Evolutionary conservation across 1,140 invertebrate species (phyloP), one percentile per base, ranked within the genome.

Genomic region (Eupeodes corollae): DNA sequence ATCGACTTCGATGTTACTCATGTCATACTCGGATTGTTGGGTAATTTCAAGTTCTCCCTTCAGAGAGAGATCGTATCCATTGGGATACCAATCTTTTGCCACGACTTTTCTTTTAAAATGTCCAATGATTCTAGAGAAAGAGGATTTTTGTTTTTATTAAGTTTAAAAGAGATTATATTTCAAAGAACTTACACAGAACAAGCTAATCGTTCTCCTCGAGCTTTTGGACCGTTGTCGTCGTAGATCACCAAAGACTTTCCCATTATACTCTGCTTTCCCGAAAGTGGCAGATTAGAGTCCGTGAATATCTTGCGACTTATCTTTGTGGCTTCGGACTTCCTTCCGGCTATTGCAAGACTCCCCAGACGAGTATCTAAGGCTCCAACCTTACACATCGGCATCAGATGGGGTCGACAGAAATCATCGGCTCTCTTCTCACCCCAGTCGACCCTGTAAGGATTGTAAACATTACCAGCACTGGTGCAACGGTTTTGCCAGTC

Each of bases 241-340:
- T 89, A 90, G 37, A 96, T 80, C 1, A 94, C 86, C 30, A 98
- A 64, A 14, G 91, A 90, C 59, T 82, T 83, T 13, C 85, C 86
- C 50, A 94, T 59, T 51, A 95, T 79, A 43, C 77, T 79, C 51
- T 79, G 67, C 13, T 75, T 72, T 13, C 92, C 92, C 8, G 78
- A 79, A 3, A 98, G 68, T 6, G 90, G 82, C 15, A 95, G 60
- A 58, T 81, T 71, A 1, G 72, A 70, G 65, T 93, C 91, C 0
- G 86, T 89, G 61, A 86, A 88, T 51, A 92, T 72, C 44, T 73
- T 76, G 37, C 86, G 74, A n/a, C 84, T 86, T 18, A 84, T 63
- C 26, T 67, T 64, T 5, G 77, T 66, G 14, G 80, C 79, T 44
- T 82, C 73, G 0, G 61, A 63, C 52, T 81, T 84, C 50, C 75